Evolutionary conservation across 2,113 vertebrate genomes (phyloP).

Genomic region (Raja brachyura): DNA sequence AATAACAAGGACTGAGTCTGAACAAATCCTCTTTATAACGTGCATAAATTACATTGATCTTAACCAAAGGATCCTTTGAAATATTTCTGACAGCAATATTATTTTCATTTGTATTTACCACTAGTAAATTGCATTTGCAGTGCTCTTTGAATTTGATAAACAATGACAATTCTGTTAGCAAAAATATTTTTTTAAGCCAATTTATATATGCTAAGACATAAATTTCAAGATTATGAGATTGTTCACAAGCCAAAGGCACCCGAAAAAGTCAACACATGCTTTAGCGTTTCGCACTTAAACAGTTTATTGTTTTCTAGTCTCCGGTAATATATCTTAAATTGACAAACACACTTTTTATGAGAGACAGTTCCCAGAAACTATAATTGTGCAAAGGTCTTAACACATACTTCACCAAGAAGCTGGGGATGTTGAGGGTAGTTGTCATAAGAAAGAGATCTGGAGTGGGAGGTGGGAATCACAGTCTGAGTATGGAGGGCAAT

Average conservation of each 20-base stretch:
- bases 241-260: background rate
- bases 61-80: background rate
- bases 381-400: too few relatives aligned
- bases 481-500: too few relatives aligned
- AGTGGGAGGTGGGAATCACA: too few relatives aligned
- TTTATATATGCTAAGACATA: background rate
- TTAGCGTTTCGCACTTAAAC: background rate
- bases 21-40: background rate
- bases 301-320: background rate
- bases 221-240: background rate
- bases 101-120: background rate
- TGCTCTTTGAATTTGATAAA: background rate
- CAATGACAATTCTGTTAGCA: background rate
- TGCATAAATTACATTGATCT: background rate
- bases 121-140: background rate
- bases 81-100: conserved; percentile 3
- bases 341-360: background rate
- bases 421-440: too few relatives aligned
- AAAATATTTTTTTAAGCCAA: background rate
- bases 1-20: background rate
- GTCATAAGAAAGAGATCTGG: too few relatives aligned
- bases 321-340: too few relatives aligned
- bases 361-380: too few relatives aligned
- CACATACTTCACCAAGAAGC: too few relatives aligned
- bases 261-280: background rate